A percentile compares a stretch with the other conserved stretches of the same genome.
phyloP scores from a whole-genome alignment of 2,113 vertebrate genomes.

The Mirounga angustirostris region DNA sequence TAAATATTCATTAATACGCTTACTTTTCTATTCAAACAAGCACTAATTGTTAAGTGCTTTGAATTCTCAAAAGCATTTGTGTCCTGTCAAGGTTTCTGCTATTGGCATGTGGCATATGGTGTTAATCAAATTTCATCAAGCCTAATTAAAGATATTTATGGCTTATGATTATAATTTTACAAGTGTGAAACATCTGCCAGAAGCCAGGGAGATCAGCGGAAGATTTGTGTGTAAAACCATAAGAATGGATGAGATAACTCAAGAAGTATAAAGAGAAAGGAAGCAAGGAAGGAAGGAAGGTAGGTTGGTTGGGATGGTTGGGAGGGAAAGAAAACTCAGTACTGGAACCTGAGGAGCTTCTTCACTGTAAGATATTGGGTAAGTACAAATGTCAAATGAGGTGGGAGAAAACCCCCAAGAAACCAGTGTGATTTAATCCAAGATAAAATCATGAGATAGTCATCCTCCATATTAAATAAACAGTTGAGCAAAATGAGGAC shows the following conservation, averaged over 20 bases:
- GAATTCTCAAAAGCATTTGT: conserved; percentile 33
- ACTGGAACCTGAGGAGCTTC: neutral
- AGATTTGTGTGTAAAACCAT: neutral
- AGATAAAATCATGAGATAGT: neutral
- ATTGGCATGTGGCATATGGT: conserved; percentile 9
- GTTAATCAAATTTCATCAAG: conserved; percentile 49
- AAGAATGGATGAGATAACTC: neutral
- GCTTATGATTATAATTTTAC: conserved; percentile 33
- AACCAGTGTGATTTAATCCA: neutral
- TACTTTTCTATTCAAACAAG: neutral
- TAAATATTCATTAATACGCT: conserved; percentile 19
- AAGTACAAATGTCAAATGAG: neutral
- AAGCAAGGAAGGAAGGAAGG: neutral
- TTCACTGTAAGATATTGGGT: neutral
- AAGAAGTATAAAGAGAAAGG: neutral
- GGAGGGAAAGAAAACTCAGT: neutral
- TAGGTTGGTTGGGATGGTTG: too few species aligned
- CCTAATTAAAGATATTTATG: conserved; percentile 43
- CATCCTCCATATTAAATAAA: neutral
- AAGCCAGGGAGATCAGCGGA: neutral
- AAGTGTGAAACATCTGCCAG: neutral
- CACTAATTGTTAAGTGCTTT: neutral
- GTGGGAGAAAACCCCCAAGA: neutral
- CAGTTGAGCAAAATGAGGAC: neutral
- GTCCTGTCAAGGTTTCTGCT: neutral